Base-by-base conservation (phyloP, 2,113 vertebrate species). In the Excalfactoria chinensis region DNA sequence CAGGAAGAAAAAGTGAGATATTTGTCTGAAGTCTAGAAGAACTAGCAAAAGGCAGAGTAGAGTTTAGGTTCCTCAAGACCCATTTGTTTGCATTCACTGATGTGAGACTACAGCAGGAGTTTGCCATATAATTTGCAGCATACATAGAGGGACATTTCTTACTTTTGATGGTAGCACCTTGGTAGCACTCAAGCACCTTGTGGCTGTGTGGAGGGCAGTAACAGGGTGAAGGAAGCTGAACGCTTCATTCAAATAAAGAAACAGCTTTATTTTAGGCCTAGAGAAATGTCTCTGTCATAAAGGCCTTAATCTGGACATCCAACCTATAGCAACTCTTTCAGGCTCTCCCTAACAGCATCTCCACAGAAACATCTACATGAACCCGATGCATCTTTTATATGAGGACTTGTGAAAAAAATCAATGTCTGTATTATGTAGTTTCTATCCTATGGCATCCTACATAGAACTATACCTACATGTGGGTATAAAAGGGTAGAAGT, bases 41-140 rank as follows among this genome's bases (percentile, higher is more conserved):
- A 7, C 21, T n/a, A 70, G 67, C 14, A 87, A 49, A 75, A 46
- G 25, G 44, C 12, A 41, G 25, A 13, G 21, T 21, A 44, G 26
- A 34, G 6, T 40, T 81, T 58, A 66, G 30, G 32, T 75, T 75
- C 70, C 63, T 23, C 67, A 76, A 64, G 58, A 28, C 22, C 11
- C 22, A 59, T 93, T 88, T 94, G 18, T 73, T 91, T 86, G 78
- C 62, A 51, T 85, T 71, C 77, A 59, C 13, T 30, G n/a, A 20
- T 41, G 17, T 18, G 21, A 22, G n/a, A 64, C 18, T 72, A 15
- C 41, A 49, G 35, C 41, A 49, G 35, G n/a, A 74, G 6, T 56
- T 64, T 72, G 5, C 18, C 43, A 22, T 43, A 25, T 25, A 67
- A 41, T 21, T 84, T 43, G 74, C n/a, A 51, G n/a, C 37, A 44